Evolutionary conservation across 2,797 vertebrate species (phyloP).

Genomic region (Sarcophilus harrisii): DNA sequence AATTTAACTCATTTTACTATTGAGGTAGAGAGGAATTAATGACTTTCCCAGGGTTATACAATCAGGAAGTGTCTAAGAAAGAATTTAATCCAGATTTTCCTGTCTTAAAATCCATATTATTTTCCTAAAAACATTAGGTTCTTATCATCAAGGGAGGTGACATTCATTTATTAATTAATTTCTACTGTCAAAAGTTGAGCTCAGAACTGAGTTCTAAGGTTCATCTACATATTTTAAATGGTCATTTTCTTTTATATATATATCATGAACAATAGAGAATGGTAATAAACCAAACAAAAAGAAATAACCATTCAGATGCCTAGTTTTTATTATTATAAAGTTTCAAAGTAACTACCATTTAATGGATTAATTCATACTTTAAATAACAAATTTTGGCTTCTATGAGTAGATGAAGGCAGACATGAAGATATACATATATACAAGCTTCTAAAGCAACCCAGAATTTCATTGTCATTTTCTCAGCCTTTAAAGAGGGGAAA

Average conservation of each 20-base stretch:
- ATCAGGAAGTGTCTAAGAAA: not conserved
- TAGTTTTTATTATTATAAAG: not conserved
- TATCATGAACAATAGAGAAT: not conserved
- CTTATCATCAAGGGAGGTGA: rapidly evolving
- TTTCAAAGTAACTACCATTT: not conserved
- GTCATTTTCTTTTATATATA: not conserved
- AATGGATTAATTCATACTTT: not conserved
- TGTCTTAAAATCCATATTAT: not conserved
- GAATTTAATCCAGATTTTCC: not conserved
- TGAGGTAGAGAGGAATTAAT: not conserved
- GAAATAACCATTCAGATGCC: not conserved
- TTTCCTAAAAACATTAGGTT: not conserved
- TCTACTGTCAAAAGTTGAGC: not conserved
- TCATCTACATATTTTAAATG: not conserved
- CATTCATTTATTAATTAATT: not conserved
- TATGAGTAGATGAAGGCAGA: not conserved
- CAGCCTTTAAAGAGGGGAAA: not conserved
- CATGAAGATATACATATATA: not conserved
- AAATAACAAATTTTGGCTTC: not conserved
- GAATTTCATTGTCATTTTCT: not conserved
- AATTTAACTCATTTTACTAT: not conserved
- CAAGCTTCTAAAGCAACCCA: not conserved
- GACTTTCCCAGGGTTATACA: not conserved
- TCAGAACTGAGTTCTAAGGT: not conserved
- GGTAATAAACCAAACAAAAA: not conserved